Conservation (phyloP, 2,113 vertebrate species). For the Phoenicopterus ruber region DNA sequence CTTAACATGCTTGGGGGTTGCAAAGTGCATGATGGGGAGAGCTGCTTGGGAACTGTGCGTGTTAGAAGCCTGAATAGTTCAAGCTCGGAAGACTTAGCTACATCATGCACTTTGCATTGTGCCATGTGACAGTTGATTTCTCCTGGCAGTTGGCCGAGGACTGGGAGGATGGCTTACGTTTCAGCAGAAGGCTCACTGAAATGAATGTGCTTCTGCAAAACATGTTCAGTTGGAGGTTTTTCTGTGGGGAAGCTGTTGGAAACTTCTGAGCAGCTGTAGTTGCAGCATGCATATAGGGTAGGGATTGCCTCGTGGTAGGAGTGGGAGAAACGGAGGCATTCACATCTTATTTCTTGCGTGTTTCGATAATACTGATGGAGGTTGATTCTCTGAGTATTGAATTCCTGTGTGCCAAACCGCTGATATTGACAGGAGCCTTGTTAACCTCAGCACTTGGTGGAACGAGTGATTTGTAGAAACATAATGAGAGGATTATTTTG, state of each 20-base stretch:
- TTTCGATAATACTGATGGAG: not conserved
- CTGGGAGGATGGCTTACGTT: not conserved
- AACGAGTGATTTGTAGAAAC: constrained; percentile 25
- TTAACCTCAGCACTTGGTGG: not conserved
- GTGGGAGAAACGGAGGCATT: not conserved
- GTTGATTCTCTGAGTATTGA: not conserved
- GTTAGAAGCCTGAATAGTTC: not conserved
- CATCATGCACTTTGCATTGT: not conserved
- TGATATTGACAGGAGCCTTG: not conserved
- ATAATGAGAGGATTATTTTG: constrained; percentile 3
- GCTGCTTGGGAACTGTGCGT: not conserved
- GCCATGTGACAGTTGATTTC: not conserved
- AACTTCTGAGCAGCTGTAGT: not conserved
- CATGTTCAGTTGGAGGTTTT: not conserved
- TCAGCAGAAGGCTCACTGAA: not conserved
- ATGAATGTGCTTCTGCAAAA: not conserved
- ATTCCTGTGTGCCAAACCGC: not conserved
- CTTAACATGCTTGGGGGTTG: not conserved
- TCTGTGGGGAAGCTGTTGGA: not conserved
- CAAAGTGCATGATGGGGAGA: not conserved
- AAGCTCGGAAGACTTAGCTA: not conserved
- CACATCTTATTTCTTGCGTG: accelerated
- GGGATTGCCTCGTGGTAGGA: not conserved
- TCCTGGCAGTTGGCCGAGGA: not conserved
- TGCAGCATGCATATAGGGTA: not conserved